Percentiles rank a stretch among this genome's conserved stretches.
These are phyloP conservation scores for Hippolais icterina DNA, from an alignment of 2,113 vertebrate genomes.

Conservation along the genomic window DNA sequence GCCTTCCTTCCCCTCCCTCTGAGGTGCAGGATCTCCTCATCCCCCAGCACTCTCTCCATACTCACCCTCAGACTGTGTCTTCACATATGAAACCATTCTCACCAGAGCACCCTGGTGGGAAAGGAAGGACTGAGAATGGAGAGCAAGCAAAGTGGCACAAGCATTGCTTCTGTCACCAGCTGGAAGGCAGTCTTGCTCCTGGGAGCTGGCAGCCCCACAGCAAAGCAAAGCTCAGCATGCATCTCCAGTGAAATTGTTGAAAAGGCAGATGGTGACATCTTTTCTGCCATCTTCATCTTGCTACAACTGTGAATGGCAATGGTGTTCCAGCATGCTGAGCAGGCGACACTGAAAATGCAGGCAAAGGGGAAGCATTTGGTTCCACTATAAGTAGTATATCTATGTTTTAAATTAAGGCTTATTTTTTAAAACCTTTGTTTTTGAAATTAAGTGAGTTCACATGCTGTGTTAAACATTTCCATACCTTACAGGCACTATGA, in stretches of 20 bases:
- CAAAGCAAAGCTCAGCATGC: background rate
- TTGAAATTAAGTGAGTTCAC: background rate
- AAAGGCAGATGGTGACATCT: background rate
- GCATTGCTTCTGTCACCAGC: background rate
- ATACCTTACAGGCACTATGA: background rate
- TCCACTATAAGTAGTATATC: background rate
- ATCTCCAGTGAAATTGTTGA: background rate
- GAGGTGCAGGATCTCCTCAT: background rate
- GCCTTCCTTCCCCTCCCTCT: background rate
- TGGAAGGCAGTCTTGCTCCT: background rate
- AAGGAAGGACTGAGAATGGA: background rate
- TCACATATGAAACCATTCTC: rapidly evolving
- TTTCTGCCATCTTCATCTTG: background rate
- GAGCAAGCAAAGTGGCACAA: background rate
- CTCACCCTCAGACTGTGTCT: background rate
- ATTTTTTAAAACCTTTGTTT: background rate
- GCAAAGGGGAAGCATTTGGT: background rate
- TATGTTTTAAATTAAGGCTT: background rate
- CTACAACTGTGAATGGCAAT: background rate
- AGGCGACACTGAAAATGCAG: background rate
- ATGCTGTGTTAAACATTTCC: background rate
- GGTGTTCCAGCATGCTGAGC: background rate
- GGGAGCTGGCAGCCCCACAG: background rate
- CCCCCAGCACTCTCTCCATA: background rate
- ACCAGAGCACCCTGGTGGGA: background rate